Evolutionary conservation across 2,888 invertebrate genomes (phyloP).

Genomic region (Nomada fabriciana): DNA sequence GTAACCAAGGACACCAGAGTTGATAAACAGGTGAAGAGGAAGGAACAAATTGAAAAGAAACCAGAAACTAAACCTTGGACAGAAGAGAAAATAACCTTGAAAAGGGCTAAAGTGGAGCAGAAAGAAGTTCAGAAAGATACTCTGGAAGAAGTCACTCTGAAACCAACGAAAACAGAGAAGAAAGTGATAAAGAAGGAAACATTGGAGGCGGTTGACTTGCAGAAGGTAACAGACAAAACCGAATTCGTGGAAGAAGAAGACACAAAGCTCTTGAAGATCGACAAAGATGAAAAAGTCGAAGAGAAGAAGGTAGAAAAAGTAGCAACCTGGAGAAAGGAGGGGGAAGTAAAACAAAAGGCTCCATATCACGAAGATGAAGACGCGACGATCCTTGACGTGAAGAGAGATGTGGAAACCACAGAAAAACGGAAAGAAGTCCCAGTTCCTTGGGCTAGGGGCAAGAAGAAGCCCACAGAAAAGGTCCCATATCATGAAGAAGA

Average conservation of each 20-base stretch:
- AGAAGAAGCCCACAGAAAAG: conserved; percentile 65
- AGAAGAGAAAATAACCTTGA: conserved; percentile 79
- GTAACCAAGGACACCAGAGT: conserved; percentile 54
- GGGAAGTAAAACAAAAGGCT: conserved; percentile 80
- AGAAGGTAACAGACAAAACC: conserved; percentile 79
- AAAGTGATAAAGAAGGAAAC: conserved; percentile 66
- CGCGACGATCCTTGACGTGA: conserved; percentile 44
- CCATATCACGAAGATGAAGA: conserved; percentile 78
- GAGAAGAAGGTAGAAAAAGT: conserved; percentile 79
- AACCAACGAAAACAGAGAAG: conserved; percentile 68
- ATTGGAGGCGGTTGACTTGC: conserved; percentile 86
- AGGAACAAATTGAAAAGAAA: conserved; percentile 46
- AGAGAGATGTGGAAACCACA: conserved; percentile 61
- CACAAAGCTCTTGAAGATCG: conserved; percentile 65
- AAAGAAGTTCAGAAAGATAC: conserved; percentile 75
- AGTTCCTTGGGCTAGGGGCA: conserved; percentile 83
- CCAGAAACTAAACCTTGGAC: conserved; percentile 78
- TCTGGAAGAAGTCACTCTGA: conserved; percentile 79
- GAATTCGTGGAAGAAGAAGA: conserved; percentile 72
- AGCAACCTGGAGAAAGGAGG: conserved; percentile 82
- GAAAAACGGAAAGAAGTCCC: conserved; percentile 72
- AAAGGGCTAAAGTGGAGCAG: conserved; percentile 74
- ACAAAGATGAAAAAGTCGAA: conserved; percentile 65
- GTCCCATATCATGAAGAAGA: conserved; percentile 70
- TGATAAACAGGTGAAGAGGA: conserved; percentile 57